These are phyloP conservation scores for Rhyacichthys aspro DNA, from an alignment of 2,797 vertebrate species.

Conservation along the genomic window DNA sequence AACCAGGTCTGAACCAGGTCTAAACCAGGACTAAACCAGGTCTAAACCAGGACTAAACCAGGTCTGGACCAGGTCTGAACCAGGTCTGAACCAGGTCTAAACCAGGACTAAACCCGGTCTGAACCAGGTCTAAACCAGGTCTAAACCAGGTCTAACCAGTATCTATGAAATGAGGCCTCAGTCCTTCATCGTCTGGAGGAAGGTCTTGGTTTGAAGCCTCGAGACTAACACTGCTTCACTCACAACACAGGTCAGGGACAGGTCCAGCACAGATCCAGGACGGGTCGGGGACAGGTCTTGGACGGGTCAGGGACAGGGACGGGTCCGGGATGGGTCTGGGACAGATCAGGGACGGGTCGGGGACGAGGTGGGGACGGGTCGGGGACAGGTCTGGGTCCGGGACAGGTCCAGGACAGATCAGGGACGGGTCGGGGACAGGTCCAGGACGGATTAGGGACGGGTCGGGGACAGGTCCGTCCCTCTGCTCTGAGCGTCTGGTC, in stretches of 20 bases:
- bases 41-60: background rate
- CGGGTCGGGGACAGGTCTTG: background rate
- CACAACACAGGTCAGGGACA: background rate
- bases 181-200: too few relatives aligned
- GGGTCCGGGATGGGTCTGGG: too few relatives aligned
- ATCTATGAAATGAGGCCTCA: too few relatives aligned
- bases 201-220: too few relatives aligned
- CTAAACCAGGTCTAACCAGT: background rate
- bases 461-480: background rate
- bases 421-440: too few relatives aligned
- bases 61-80: background rate
- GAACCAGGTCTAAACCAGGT: background rate
- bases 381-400: too few relatives aligned
- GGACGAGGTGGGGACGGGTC: too few relatives aligned
- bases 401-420: too few relatives aligned
- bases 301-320: background rate
- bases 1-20: background rate
- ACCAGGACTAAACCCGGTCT: background rate
- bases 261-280: background rate
- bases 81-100: background rate
- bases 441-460: too few relatives aligned
- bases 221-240: background rate
- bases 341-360: too few relatives aligned
- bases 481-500: background rate
- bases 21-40: background rate